phyloP scores from a whole-genome alignment of 2,797 vertebrate genomes.

The Gymnodraco acuticeps region DNA sequence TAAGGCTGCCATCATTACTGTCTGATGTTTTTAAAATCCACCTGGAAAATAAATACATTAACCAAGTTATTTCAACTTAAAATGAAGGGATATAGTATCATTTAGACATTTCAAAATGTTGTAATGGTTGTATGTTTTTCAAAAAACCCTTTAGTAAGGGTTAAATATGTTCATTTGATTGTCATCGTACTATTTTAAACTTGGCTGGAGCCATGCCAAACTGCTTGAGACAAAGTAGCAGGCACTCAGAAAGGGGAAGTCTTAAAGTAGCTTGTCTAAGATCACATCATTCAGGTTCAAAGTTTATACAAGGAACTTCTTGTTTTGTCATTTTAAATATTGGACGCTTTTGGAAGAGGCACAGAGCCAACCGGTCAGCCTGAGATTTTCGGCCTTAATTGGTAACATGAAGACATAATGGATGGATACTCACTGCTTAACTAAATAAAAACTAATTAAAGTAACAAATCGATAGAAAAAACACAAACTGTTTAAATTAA shows the following conservation, averaged over 20 bases:
- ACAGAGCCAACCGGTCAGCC: background rate
- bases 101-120: constrained; percentile 2
- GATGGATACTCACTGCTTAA: background rate
- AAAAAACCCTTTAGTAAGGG: background rate
- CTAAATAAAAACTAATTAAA: constrained; percentile 30
- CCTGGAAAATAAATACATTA: constrained; percentile 18
- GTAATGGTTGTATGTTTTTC: background rate
- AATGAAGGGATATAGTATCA: constrained; percentile 11
- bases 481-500: constrained; percentile 49
- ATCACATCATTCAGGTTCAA: background rate
- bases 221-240: background rate
- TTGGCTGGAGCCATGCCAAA: background rate
- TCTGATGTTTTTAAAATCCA: background rate
- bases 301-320: background rate
- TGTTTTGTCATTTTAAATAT: background rate
- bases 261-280: background rate
- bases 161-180: constrained; percentile 48
- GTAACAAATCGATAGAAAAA: constrained; percentile 20
- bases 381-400: background rate
- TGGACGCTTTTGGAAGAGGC: background rate
- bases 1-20: background rate
- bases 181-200: constrained; percentile 39
- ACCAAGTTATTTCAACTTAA: background rate
- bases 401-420: background rate
- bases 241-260: background rate